Evolutionary conservation across 37 sponge, comb jelly and placozoan genomes (phyloP).

Genomic region (Spongilla lacustris): DNA sequence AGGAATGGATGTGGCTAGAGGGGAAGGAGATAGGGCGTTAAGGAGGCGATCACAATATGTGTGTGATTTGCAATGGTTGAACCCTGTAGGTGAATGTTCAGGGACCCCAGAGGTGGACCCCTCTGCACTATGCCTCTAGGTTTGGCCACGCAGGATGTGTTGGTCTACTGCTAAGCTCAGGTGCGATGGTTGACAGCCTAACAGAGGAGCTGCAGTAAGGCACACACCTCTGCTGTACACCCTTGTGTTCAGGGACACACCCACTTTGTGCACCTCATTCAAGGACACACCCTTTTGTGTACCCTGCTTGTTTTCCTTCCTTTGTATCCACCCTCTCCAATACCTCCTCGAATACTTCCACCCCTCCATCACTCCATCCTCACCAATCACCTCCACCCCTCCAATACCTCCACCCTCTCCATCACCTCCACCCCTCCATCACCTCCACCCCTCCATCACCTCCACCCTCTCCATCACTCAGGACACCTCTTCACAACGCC

Average conservation of each 20-base stretch:
- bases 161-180: slow-evolving; percentile 25
- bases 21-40: background rate
- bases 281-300: background rate
- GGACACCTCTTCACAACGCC: background rate
- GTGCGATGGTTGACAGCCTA: slow-evolving; percentile 33
- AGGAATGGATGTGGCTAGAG: background rate
- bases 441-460: background rate
- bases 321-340: background rate
- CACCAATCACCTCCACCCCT: background rate
- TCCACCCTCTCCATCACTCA: background rate
- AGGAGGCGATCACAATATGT: background rate
- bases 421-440: background rate
- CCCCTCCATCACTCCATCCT: background rate
- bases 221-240: no score
- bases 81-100: background rate
- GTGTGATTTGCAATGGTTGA: background rate
- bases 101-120: slow-evolving; percentile 21
- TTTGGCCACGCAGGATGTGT: slow-evolving; percentile 53
- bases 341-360: background rate
- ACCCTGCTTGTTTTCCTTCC: background rate
- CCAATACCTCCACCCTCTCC: background rate
- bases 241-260: no score
- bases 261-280: no score
- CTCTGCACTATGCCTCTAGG: slow-evolving; percentile 66
- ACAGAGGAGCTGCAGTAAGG: slow-evolving; percentile 33